These are phyloP conservation scores for Gobiocypris rarus DNA, from an alignment of 2,113 vertebrate species.

Conservation along the genomic window DNA sequence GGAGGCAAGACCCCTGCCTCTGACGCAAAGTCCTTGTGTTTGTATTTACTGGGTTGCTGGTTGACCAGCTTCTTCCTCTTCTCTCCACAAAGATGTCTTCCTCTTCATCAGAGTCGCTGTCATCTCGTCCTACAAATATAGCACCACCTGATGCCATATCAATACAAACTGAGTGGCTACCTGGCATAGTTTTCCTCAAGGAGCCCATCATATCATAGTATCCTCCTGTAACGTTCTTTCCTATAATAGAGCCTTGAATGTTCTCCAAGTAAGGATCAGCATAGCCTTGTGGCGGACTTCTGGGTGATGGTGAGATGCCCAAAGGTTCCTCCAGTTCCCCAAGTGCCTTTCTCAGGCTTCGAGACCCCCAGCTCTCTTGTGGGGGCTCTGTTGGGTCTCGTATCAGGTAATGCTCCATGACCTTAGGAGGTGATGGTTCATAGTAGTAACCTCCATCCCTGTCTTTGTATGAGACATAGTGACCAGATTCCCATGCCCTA, in stretches of 20 bases:
- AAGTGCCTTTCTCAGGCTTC: slow-evolving; percentile 73
- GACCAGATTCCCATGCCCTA: slow-evolving; percentile 75
- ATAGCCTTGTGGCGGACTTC: slow-evolving; percentile 62
- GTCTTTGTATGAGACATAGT: slow-evolving; percentile 82
- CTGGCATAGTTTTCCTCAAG: slow-evolving; percentile 78
- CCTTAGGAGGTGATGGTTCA: slow-evolving; percentile 69
- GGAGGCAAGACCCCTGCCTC: slow-evolving; percentile 65
- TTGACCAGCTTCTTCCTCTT: slow-evolving; percentile 80
- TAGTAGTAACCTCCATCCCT: slow-evolving; percentile 78
- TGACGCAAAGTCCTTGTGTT: slow-evolving; percentile 64
- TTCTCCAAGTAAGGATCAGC: slow-evolving; percentile 70
- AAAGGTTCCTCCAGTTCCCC: slow-evolving; percentile 83
- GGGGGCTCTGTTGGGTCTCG: slow-evolving; percentile 66
- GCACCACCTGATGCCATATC: slow-evolving; percentile 71
- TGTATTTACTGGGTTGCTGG: slow-evolving; percentile 78
- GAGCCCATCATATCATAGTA: slow-evolving; percentile 83
- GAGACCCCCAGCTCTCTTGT: slow-evolving; percentile 76
- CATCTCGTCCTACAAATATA: slow-evolving; percentile 67
- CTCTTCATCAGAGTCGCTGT: slow-evolving; percentile 72
- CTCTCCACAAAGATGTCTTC: slow-evolving; percentile 68
- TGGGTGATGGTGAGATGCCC: slow-evolving; percentile 70
- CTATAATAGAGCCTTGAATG: slow-evolving; percentile 60
- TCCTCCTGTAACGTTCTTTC: slow-evolving; percentile 59
- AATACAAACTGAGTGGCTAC: slow-evolving; percentile 71
- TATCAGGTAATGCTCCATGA: slow-evolving; percentile 71